phyloP scores from a whole-genome alignment of 2,113 vertebrate genomes.

The Pygoscelis antarcticus region DNA sequence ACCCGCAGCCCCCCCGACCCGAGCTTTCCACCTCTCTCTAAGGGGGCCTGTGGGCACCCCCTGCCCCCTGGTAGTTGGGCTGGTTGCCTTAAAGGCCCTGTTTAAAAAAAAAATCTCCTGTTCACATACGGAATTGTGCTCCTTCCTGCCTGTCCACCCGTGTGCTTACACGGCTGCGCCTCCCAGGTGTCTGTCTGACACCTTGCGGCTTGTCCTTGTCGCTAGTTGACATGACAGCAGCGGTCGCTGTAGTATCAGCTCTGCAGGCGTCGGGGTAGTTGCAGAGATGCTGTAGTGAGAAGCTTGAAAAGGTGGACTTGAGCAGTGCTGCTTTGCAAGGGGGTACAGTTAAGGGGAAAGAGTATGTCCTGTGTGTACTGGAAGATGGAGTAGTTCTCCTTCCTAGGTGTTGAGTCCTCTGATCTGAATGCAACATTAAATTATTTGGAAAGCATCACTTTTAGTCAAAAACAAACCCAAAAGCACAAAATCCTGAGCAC shows the following conservation, averaged over 20 bases:
- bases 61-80: rapidly evolving
- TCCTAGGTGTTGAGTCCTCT: not conserved
- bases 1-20: not conserved
- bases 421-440: not conserved
- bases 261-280: too few species aligned
- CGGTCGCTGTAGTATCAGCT: too few species aligned
- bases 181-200: rapidly evolving
- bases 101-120: rapidly evolving
- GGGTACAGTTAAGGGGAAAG: too few species aligned
- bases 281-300: not conserved
- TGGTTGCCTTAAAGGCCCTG: not conserved
- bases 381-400: not conserved
- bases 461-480: not conserved
- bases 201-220: not conserved
- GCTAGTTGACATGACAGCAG: not conserved
- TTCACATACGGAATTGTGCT: rapidly evolving
- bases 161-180: not conserved
- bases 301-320: not conserved
- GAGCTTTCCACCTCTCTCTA: too few species aligned
- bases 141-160: too few species aligned
- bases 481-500: not conserved
- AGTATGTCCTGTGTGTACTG: rapidly evolving
- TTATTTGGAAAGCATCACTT: not conserved
- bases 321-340: not conserved
- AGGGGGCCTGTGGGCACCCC: rapidly evolving